These are phyloP conservation scores for Macaria liturata DNA, from an alignment of 2,888 invertebrate genomes.

Conservation along the genomic window DNA sequence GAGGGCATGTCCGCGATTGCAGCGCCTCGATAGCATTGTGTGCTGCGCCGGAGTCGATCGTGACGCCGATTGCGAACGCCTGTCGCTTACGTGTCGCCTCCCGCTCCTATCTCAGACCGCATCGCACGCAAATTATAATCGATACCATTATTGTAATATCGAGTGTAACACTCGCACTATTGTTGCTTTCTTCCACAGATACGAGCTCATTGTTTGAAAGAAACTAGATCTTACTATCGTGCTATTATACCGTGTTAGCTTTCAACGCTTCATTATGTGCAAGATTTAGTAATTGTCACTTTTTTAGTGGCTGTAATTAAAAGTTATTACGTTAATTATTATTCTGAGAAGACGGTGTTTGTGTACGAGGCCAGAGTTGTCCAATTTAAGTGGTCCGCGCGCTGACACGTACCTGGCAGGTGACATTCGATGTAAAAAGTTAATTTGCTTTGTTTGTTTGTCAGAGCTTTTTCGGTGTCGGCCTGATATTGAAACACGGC, in stretches of 20 bases:
- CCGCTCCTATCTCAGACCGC: slow-evolving; percentile 69
- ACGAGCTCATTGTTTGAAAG: slow-evolving; percentile 49
- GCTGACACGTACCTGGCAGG: slow-evolving; percentile 52
- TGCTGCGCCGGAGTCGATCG: slow-evolving; percentile 70
- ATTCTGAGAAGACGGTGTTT: slow-evolving; percentile 29
- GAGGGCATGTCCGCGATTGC: slow-evolving; percentile 75
- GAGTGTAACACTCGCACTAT: slow-evolving; percentile 76
- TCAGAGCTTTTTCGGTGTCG: slow-evolving; percentile 46
- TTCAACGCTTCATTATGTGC: slow-evolving; percentile 43
- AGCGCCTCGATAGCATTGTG: slow-evolving; percentile 80
- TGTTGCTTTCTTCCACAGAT: slow-evolving; percentile 65
- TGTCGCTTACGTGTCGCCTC: slow-evolving; percentile 80
- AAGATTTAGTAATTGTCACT: slow-evolving; percentile 37
- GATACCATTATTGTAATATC: slow-evolving; percentile 83
- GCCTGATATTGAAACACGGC: slow-evolving; percentile 44
- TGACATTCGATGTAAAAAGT: slow-evolving; percentile 54
- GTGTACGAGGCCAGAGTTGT: slow-evolving; percentile 37
- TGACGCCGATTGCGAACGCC: slow-evolving; percentile 74
- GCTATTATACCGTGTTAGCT: slow-evolving; percentile 40
- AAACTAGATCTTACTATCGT: slow-evolving; percentile 3
- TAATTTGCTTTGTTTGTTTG: slow-evolving; percentile 48
- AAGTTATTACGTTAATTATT: slow-evolving; percentile 20
- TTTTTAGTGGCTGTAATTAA: slow-evolving; percentile 26
- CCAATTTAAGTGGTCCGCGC: slow-evolving; percentile 61
- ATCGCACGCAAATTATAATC: slow-evolving; percentile 84